Evolutionary conservation across 2,888 invertebrate genomes (phyloP).

Genomic region (Cenopis cana): DNA sequence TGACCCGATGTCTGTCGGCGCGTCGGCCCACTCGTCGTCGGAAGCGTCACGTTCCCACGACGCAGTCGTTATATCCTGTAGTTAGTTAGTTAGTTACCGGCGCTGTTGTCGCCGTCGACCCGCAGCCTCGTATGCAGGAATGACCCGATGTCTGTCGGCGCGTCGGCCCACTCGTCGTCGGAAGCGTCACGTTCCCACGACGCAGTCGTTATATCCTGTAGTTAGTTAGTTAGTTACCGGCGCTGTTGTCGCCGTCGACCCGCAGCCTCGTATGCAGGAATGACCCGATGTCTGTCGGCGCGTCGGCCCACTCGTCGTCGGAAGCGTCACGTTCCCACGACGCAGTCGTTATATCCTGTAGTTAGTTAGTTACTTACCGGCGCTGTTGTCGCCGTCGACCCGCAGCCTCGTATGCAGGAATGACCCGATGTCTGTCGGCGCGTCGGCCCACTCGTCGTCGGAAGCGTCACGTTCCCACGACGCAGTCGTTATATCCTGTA

Average conservation of each 20-base stretch:
- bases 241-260: conserved; percentile 50
- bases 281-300: conserved; percentile 78
- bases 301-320: conserved; percentile 76
- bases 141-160: conserved; percentile 78
- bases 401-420: conserved; percentile 69
- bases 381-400: conserved; percentile 50
- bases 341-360: no score
- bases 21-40: no score
- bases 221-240: background rate
- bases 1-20: no score
- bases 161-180: conserved; percentile 76
- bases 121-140: no score
- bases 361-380: background rate
- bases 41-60: no score
- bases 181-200: conserved; percentile 60
- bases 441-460: conserved; percentile 76
- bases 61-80: no score
- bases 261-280: conserved; percentile 69
- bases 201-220: no score
- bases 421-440: conserved; percentile 78
- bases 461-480: conserved; percentile 60
- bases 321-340: conserved; percentile 60
- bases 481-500: no score
- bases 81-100: no score
- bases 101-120: no score